Conservation (phyloP, 2,113 vertebrate species). For the Sorex fumeus region DNA sequence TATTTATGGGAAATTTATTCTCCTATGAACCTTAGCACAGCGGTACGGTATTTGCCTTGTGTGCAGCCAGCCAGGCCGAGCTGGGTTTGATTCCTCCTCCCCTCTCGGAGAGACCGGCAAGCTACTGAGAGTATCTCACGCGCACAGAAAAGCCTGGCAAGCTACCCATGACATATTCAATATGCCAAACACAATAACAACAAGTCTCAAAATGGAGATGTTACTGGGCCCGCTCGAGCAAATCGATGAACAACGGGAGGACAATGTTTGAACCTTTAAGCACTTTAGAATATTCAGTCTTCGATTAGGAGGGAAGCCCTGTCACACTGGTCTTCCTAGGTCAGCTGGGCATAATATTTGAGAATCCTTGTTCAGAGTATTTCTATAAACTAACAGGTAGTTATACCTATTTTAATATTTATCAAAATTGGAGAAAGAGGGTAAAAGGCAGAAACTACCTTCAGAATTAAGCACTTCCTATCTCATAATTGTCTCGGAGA, state of each 20-base stretch:
- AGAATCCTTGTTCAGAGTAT: neutral
- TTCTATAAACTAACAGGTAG: neutral
- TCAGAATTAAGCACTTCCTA: constrained; percentile 38
- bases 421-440: constrained; percentile 56
- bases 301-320: neutral
- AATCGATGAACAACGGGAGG: too few relatives aligned
- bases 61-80: too few relatives aligned
- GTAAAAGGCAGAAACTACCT: constrained; percentile 47
- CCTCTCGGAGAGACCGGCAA: too few relatives aligned
- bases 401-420: constrained; percentile 59
- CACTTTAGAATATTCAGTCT: neutral
- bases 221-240: too few relatives aligned
- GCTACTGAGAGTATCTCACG: too few relatives aligned
- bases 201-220: too few relatives aligned
- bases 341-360: neutral
- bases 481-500: constrained; percentile 17
- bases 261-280: too few relatives aligned
- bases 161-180: too few relatives aligned
- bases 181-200: too few relatives aligned
- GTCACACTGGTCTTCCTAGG: neutral
- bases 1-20: neutral
- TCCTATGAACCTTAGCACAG: neutral
- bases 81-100: too few relatives aligned
- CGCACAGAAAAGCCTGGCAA: too few relatives aligned
- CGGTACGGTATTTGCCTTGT: too few relatives aligned